Percentiles rank a stretch among this genome's conserved stretches.
These are phyloP conservation scores for Platichthys stellatus DNA, from an alignment of 2,113 vertebrate genomes.

Conservation along the genomic window DNA sequence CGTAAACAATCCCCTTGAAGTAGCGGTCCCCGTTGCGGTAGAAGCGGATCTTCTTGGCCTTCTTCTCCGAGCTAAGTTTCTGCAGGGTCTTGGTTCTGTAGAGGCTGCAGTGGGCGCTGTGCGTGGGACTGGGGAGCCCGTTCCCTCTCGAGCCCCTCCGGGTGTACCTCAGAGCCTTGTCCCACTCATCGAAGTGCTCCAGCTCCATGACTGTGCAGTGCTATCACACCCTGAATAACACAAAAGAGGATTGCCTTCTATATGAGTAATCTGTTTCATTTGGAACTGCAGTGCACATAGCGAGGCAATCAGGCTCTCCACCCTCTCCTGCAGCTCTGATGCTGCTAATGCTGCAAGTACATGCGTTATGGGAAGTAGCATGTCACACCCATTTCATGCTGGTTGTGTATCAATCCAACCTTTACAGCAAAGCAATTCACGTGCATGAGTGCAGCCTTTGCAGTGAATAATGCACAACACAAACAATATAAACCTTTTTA, in stretches of 20 bases:
- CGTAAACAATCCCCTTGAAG: conserved; percentile 98
- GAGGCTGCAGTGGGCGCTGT: conserved; percentile 98
- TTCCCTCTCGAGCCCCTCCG: conserved; percentile 90
- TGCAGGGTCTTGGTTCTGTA: conserved; percentile 96
- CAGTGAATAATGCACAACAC: background rate
- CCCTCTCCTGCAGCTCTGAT: conserved; percentile 18
- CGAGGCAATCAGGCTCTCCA: background rate
- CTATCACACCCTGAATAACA: conserved; percentile 61
- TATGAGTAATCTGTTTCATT: background rate
- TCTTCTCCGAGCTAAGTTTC: conserved; percentile 94
- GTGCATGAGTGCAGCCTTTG: background rate
- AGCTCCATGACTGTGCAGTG: conserved; percentile 90
- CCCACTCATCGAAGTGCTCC: conserved; percentile 98
- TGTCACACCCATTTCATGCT: conserved; percentile 76
- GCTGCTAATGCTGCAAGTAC: conserved; percentile 36
- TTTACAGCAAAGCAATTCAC: conserved; percentile 4
- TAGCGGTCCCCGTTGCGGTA: conserved; percentile 98
- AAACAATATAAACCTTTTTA: background rate
- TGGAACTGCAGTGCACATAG: background rate
- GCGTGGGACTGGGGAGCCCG: conserved; percentile 96
- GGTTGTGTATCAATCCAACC: conserved; percentile 16
- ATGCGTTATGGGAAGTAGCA: conserved; percentile 27
- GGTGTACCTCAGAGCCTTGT: conserved; percentile 92
- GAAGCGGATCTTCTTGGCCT: conserved; percentile 98
- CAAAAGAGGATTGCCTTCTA: conserved; percentile 2